Conservation (phyloP, 2,888 invertebrate species). For the Idaea aversata region DNA sequence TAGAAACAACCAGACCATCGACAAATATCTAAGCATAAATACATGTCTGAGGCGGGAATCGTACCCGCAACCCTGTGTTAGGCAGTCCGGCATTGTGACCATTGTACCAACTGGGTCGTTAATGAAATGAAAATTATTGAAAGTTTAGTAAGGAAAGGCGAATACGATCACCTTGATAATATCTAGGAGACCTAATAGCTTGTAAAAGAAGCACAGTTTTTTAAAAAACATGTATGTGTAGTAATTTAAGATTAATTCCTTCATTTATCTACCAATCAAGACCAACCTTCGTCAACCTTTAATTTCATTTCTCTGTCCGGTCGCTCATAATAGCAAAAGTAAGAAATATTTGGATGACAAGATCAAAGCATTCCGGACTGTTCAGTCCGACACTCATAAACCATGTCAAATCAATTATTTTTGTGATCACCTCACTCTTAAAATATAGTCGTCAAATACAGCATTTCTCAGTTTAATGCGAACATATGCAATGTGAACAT, state of each 20-base stretch:
- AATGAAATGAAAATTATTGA: neutral
- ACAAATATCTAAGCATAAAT: too few relatives aligned
- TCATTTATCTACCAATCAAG: neutral
- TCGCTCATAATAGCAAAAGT: neutral
- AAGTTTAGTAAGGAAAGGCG: too few relatives aligned
- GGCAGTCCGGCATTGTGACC: too few relatives aligned
- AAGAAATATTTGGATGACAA: neutral
- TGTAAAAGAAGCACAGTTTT: neutral
- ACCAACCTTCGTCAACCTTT: neutral
- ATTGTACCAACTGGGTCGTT: too few relatives aligned
- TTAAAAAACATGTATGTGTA: neutral
- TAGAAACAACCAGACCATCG: too few relatives aligned
- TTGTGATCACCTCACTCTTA: neutral
- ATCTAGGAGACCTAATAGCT: too few relatives aligned
- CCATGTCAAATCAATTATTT: neutral
- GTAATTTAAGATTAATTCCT: neutral
- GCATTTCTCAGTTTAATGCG: neutral
- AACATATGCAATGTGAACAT: neutral
- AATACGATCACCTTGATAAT: neutral
- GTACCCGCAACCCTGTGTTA: too few relatives aligned
- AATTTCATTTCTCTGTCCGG: neutral
- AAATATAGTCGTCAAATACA: conserved; percentile 1
- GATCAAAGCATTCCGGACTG: neutral
- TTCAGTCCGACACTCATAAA: neutral
- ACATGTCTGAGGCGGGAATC: too few relatives aligned